phyloP scores from a whole-genome alignment of 1,140 invertebrate species.

The Ephestia elutella region DNA sequence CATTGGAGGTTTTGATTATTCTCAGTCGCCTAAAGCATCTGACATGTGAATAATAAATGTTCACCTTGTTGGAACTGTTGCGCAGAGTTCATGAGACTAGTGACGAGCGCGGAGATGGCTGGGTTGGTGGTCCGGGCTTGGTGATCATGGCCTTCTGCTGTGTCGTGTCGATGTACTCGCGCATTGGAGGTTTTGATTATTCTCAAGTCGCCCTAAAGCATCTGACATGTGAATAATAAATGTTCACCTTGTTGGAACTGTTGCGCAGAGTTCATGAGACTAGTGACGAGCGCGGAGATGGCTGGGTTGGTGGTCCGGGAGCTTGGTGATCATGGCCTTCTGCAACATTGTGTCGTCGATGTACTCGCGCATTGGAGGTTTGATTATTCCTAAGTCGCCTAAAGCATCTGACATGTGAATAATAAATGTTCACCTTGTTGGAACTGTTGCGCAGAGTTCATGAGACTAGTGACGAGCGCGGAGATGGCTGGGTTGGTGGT shows the following conservation, averaged over 20 bases:
- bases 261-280: slow-evolving; percentile 86
- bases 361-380: slow-evolving; percentile 20
- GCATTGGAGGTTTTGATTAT: no score
- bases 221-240: no score
- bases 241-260: no score
- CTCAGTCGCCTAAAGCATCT: no score
- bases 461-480: slow-evolving; percentile 82
- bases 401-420: background rate
- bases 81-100: slow-evolving; percentile 85
- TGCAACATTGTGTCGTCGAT: slow-evolving; percentile 55
- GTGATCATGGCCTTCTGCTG: slow-evolving; percentile 72
- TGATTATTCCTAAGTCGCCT: no score
- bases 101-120: slow-evolving; percentile 84
- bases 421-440: slow-evolving; percentile 72
- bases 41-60: no score
- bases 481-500: slow-evolving; percentile 83
- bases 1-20: no score
- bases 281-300: slow-evolving; percentile 84
- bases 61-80: slow-evolving; percentile 86
- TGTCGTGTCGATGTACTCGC: slow-evolving; percentile 36
- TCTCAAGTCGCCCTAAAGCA: no score
- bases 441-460: slow-evolving; percentile 86
- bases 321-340: slow-evolving; percentile 74
- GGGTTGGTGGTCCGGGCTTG: slow-evolving; percentile 81
- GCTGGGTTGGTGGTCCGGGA: slow-evolving; percentile 82